A percentile compares a stretch with the other conserved stretches of the same genome.
Evolutionary conservation across 2,888 invertebrate species (phyloP).

Genomic region (Temnothorax ravouxi): DNA sequence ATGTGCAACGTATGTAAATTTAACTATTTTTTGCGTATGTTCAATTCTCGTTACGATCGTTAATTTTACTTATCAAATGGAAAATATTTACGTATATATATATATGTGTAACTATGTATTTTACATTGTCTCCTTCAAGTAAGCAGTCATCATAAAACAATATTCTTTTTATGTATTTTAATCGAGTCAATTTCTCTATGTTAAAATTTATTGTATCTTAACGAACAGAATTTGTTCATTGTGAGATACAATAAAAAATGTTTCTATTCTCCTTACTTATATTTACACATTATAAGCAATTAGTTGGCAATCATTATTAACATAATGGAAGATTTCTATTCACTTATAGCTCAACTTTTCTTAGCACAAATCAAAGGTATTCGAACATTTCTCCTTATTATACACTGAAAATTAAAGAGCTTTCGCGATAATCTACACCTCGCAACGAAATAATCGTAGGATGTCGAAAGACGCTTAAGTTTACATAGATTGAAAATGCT

Average conservation of each 20-base stretch:
- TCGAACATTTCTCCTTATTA: slow-evolving; percentile 59
- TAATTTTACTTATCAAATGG: slow-evolving; percentile 14
- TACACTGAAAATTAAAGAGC: slow-evolving; percentile 34
- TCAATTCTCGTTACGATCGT: background rate
- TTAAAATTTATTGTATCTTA: slow-evolving; percentile 20
- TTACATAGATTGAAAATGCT: slow-evolving; percentile 31
- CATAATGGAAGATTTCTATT: slow-evolving; percentile 53
- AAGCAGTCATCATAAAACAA: slow-evolving; percentile 30
- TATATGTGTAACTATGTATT: slow-evolving; percentile 10
- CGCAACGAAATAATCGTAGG: background rate
- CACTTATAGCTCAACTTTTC: background rate
- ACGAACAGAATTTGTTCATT: slow-evolving; percentile 35
- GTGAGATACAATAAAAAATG: slow-evolving; percentile 36
- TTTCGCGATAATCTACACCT: background rate
- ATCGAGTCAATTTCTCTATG: background rate
- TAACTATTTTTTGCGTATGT: slow-evolving; percentile 5
- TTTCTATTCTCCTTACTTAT: slow-evolving; percentile 59
- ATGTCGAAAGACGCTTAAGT: background rate
- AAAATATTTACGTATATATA: slow-evolving; percentile 27
- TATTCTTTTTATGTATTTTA: background rate
- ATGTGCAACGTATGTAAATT: slow-evolving; percentile 33
- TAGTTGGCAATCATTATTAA: slow-evolving; percentile 61
- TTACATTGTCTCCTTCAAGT: slow-evolving; percentile 17
- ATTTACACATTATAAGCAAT: slow-evolving; percentile 68
- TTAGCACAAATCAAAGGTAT: slow-evolving; percentile 25